phyloP scores from a whole-genome alignment of 2,888 invertebrate genomes.

The Stenodera caucasica region DNA sequence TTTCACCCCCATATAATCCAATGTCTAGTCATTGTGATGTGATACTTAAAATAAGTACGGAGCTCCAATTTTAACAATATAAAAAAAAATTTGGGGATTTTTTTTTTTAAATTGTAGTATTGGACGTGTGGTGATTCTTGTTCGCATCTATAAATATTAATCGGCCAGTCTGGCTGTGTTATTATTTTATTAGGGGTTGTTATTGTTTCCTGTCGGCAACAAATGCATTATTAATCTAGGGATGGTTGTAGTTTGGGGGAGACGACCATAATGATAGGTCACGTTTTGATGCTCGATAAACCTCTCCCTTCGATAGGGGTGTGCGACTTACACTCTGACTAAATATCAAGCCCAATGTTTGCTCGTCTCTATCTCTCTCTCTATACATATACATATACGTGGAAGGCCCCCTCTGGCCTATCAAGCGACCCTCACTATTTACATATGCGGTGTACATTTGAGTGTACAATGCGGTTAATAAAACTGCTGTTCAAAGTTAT shows the following conservation, averaged over 20 bases:
- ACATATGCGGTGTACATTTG: constrained; percentile 30
- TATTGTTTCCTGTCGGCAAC: constrained; percentile 14
- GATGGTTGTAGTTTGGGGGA: constrained; percentile 9
- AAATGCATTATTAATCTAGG: constrained; percentile 11
- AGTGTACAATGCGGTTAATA: constrained; percentile 37
- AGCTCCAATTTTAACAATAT: constrained; percentile 36
- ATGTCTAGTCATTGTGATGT: constrained; percentile 33
- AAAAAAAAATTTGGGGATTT: no score
- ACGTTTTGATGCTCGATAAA: constrained; percentile 48
- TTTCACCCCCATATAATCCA: constrained; percentile 47
- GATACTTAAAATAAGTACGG: constrained; percentile 31
- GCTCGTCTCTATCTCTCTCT: constrained; percentile 1
- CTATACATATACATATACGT: no score
- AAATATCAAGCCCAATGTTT: constrained; percentile 30
- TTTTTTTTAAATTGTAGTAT: no score
- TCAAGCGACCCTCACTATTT: constrained; percentile 28
- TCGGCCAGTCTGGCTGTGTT: not conserved
- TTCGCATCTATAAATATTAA: not conserved
- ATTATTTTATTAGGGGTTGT: constrained; percentile 8
- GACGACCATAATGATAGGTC: constrained; percentile 45
- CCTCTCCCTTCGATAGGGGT: constrained; percentile 33
- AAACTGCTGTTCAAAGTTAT: constrained; percentile 34
- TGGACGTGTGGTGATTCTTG: not conserved
- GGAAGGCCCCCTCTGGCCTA: constrained; percentile 21
- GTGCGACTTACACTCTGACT: constrained; percentile 37